Evolutionary conservation across 2,113 vertebrate species (phyloP).

Genomic region (Empidonax traillii): DNA sequence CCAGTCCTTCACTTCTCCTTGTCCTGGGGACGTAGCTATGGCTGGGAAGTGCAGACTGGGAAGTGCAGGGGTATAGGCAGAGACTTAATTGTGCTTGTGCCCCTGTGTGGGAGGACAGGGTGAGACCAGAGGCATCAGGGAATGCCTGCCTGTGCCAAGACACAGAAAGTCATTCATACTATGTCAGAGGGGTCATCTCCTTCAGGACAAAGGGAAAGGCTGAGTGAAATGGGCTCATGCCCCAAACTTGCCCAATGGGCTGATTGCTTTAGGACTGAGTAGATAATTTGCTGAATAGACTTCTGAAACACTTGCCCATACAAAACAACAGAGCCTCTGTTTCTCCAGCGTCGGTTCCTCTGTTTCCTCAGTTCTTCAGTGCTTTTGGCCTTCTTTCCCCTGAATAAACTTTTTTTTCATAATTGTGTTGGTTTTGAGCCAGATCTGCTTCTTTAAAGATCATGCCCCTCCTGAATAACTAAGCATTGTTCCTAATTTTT

Average conservation of each 20-base stretch:
- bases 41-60: neutral
- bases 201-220: neutral
- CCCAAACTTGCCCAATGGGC: neutral
- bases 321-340: slow-evolving; percentile 64
- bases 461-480: neutral
- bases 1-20: neutral
- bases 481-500: neutral
- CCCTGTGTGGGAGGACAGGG: neutral
- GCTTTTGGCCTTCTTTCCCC: slow-evolving; percentile 28
- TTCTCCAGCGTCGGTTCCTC: neutral
- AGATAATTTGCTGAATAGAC: slow-evolving; percentile 19
- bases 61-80: neutral
- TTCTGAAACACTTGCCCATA: slow-evolving; percentile 9
- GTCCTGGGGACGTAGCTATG: neutral
- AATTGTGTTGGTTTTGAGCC: slow-evolving; percentile 36
- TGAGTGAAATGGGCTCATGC: neutral
- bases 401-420: slow-evolving; percentile 59
- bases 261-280: neutral
- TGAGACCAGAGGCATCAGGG: neutral
- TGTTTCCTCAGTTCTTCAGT: slow-evolving; percentile 37
- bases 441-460: slow-evolving; percentile 23
- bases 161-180: neutral
- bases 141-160: neutral
- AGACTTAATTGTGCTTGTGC: neutral
- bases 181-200: neutral